Conservation (phyloP, 2,888 invertebrate species). For the Gastracanthus pulcherrimus region DNA sequence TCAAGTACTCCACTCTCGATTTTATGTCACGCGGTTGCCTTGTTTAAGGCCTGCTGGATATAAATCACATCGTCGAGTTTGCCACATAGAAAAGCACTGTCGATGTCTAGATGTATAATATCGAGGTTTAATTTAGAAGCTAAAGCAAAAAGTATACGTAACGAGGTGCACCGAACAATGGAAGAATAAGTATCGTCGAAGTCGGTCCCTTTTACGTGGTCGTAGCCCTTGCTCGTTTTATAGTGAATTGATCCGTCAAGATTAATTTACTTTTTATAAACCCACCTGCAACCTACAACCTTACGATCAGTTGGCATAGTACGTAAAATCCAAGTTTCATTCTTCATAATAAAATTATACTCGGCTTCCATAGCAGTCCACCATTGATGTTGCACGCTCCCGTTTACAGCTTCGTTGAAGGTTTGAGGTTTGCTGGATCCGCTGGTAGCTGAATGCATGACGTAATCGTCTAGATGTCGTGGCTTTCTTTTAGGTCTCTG, state of each 20-base stretch:
- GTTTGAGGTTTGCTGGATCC: too few species aligned
- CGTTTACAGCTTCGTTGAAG: too few species aligned
- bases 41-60: background rate
- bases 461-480: background rate
- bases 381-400: too few species aligned
- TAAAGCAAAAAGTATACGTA: conserved; percentile 44
- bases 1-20: too few species aligned
- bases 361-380: too few species aligned
- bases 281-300: conserved; percentile 5
- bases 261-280: conserved; percentile 12
- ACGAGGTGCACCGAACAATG: conserved; percentile 31
- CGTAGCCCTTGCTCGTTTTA: conserved; percentile 52
- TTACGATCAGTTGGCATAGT: background rate
- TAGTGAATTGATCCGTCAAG: background rate
- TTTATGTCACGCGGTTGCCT: background rate
- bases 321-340: too few species aligned
- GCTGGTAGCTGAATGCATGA: too few species aligned
- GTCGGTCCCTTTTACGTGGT: conserved; percentile 27
- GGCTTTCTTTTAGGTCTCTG: too few species aligned
- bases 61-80: background rate
- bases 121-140: conserved; percentile 23
- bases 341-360: too few species aligned
- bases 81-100: conserved; percentile 47
- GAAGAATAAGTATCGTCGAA: conserved; percentile 51
- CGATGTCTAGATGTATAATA: conserved; percentile 37